Evolutionary conservation across 2,113 vertebrate species (phyloP).

Genomic region (Lophotis ruficrista): DNA sequence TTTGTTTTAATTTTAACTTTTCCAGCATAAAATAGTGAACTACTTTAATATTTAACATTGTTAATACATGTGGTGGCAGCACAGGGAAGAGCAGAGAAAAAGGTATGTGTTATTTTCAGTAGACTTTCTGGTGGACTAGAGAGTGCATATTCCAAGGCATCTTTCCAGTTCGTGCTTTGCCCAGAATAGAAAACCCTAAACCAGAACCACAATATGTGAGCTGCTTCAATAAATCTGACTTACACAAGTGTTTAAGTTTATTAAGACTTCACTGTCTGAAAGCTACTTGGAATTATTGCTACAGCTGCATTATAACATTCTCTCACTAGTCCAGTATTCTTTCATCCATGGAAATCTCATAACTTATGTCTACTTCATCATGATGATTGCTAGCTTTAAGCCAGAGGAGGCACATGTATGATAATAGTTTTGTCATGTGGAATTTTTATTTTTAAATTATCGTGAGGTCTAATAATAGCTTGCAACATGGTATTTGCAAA

Average conservation of each 20-base stretch:
- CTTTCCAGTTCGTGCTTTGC: slow-evolving; percentile 57
- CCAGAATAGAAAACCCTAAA: slow-evolving; percentile 41
- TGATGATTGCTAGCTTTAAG: neutral
- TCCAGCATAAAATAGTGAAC: neutral
- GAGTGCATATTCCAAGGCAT: slow-evolving; percentile 19
- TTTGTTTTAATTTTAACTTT: neutral
- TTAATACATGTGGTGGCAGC: neutral
- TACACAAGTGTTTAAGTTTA: slow-evolving; percentile 63
- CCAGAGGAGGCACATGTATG: neutral
- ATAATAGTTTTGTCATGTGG: slow-evolving; percentile 31
- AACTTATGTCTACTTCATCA: slow-evolving; percentile 27
- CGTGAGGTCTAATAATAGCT: slow-evolving; percentile 13
- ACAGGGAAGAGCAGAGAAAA: neutral
- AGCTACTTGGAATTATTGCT: slow-evolving; percentile 59
- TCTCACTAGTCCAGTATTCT: slow-evolving; percentile 16
- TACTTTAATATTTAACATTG: neutral
- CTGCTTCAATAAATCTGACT: slow-evolving; percentile 59
- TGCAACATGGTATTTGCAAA: slow-evolving; percentile 43
- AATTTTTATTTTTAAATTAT: slow-evolving; percentile 55
- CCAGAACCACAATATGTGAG: slow-evolving; percentile 22
- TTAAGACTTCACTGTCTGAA: slow-evolving; percentile 46
- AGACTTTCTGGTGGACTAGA: neutral
- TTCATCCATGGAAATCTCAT: slow-evolving; percentile 57
- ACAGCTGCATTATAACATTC: slow-evolving; percentile 55
- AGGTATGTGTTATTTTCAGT: neutral